These are phyloP conservation scores for Synergus itoensis DNA, from an alignment of 2,888 invertebrate species.

Conservation along the genomic window DNA sequence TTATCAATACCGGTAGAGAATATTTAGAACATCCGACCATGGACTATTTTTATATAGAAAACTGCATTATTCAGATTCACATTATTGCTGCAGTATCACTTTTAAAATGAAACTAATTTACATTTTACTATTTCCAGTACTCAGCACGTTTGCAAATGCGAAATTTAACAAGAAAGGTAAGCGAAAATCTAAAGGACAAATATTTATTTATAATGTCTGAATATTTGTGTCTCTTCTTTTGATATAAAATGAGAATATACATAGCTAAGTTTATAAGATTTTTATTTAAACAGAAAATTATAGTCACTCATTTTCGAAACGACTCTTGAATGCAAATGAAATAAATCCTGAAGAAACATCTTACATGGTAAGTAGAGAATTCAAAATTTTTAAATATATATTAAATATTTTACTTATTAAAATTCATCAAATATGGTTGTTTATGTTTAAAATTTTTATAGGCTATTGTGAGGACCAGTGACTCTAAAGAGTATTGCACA, in stretches of 20 bases:
- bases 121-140: neutral
- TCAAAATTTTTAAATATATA: neutral
- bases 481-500: neutral
- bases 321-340: neutral
- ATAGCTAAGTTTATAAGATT: neutral
- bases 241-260: neutral
- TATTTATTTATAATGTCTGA: neutral
- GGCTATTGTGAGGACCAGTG: neutral
- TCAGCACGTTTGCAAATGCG: neutral
- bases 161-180: neutral
- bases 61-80: too few relatives aligned
- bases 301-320: neutral
- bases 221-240: neutral
- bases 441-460: neutral
- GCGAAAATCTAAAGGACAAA: neutral
- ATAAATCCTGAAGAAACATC: neutral
- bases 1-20: too few relatives aligned
- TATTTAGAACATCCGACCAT: neutral
- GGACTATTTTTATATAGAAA: neutral
- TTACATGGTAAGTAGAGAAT: neutral
- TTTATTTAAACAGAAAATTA: neutral
- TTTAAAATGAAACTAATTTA: constrained; percentile 8
- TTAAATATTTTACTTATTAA: neutral
- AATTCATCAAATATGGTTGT: neutral
- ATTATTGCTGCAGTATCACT: neutral